A percentile compares a stretch with the other conserved stretches of the same genome.
phyloP scores from a whole-genome alignment of 1,140 invertebrate species.

The Drosophila biarmipes region DNA sequence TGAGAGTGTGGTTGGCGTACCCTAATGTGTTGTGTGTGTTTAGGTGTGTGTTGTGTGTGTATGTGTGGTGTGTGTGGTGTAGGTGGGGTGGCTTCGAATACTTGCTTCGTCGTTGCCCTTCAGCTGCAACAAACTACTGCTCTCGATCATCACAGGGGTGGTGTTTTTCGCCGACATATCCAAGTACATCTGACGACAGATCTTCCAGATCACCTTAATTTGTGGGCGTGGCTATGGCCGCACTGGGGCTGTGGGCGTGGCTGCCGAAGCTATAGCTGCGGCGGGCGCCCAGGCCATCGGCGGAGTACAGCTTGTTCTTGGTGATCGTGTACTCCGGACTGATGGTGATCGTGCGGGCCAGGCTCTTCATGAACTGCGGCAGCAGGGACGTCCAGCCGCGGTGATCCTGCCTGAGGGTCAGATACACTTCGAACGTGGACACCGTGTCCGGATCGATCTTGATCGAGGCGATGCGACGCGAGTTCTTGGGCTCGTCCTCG shows the following conservation, averaged over 20 bases:
- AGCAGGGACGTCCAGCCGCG: constrained; percentile 92
- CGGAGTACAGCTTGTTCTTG: constrained; percentile 92
- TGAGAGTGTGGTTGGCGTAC: constrained; percentile 60
- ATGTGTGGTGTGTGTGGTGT: constrained; percentile 56
- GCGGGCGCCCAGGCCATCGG: constrained; percentile 64
- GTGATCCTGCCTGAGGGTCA: constrained; percentile 92
- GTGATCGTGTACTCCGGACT: constrained; percentile 92
- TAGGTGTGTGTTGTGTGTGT: constrained; percentile 36
- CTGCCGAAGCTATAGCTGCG: constrained; percentile 73
- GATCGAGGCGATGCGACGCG: constrained; percentile 87
- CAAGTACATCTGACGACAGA: not conserved
- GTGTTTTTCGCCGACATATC: constrained; percentile 22
- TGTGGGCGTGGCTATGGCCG: constrained; percentile 71
- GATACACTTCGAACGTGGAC: constrained; percentile 93
- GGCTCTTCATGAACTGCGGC: constrained; percentile 94
- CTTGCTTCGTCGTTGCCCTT: constrained; percentile 78
- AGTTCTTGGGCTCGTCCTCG: constrained; percentile 87
- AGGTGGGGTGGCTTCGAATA: constrained; percentile 83
- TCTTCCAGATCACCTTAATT: constrained; percentile 46
- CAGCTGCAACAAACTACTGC: constrained; percentile 75
- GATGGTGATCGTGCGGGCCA: constrained; percentile 91
- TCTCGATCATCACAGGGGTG: constrained; percentile 67
- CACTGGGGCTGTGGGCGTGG: constrained; percentile 43
- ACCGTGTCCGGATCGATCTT: constrained; percentile 92
- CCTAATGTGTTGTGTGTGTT: constrained; percentile 50